These are phyloP conservation scores for Palloptera scutellata DNA, from an alignment of 2,888 invertebrate genomes.

Conservation along the genomic window DNA sequence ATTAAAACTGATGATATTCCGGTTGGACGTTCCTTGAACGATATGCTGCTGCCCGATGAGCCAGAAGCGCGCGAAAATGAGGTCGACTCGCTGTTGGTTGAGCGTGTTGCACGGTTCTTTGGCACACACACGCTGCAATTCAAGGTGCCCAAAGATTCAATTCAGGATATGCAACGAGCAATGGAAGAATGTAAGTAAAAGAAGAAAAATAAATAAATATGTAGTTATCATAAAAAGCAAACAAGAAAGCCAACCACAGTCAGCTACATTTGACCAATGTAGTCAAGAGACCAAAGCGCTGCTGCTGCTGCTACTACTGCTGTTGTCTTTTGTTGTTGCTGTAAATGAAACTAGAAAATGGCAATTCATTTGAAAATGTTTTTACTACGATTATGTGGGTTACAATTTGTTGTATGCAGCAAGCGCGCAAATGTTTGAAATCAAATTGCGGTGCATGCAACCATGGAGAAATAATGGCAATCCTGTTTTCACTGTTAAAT, in stretches of 20 bases:
- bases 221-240: neutral
- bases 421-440: neutral
- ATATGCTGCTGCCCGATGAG: constrained; percentile 76
- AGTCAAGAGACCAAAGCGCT: too few relatives aligned
- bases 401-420: neutral
- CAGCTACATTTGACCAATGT: neutral
- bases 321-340: neutral
- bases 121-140: constrained; percentile 82
- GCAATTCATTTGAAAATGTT: constrained; percentile 11
- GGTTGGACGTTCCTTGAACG: constrained; percentile 69
- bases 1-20: constrained; percentile 68
- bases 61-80: constrained; percentile 76
- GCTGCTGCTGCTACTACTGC: constrained; percentile 3
- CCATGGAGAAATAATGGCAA: constrained; percentile 33
- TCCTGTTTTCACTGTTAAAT: constrained; percentile 57
- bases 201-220: neutral
- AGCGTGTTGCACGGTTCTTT: constrained; percentile 78
- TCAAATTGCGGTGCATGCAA: too few relatives aligned
- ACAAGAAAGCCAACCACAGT: neutral
- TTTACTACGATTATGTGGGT: constrained; percentile 15
- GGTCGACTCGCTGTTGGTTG: constrained; percentile 76
- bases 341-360: neutral
- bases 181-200: constrained; percentile 78
- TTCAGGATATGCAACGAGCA: constrained; percentile 79
- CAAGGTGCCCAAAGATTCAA: constrained; percentile 78